Base-by-base conservation (phyloP, 1,140 invertebrate genomes). In the Dendrolimus punctatus region DNA sequence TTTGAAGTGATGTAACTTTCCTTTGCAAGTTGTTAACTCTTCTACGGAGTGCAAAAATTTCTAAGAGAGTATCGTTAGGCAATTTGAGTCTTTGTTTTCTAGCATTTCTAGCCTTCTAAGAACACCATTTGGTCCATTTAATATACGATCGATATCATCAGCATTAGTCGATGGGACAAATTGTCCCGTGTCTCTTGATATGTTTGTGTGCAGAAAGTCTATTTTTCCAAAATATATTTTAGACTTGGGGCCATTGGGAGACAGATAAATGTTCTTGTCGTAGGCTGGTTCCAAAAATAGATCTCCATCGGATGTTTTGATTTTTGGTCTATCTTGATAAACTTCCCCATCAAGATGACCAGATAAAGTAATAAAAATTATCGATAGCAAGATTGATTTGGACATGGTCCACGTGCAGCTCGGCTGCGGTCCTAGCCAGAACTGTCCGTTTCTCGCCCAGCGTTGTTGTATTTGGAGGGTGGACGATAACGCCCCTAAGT, bases 221-320 rank as follows among this genome's bases (percentile, higher is more conserved):
- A 89, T 74, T 6, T 90, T 88, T 50, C 91, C 92, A 5, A 93
- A 76, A 46, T 89, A 90, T 39, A 94, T 69, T 41, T 78, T 66
- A 9, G 83, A 90, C 43, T 91, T 90, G n/a, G 64, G 81, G 40
- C 92, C 92, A 38, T 88, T 87, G 2, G 89, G 79, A 50, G 83
- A 85, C 50, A 93, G 80, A 40, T 89, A 91, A n/a, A 94, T 91
- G 62, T 91, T 93, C 60, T 88, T 90, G 69, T 91, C 89, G 42
- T 87, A 85, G 0, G 90, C 91, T 43, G 90, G 88, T 56, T 90
- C 87, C 36, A 93, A 88, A 51, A 90, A 86, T n/a, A 93, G 76
- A 75, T 93, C 88, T 49, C 92, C 92, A 79, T 92, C 87, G 23
- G 75, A 74, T 8, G 90, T 85, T 57, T 90, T 88, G 44, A 93